Conservation (phyloP, 2,888 invertebrate species). For the Amiota mariae region DNA sequence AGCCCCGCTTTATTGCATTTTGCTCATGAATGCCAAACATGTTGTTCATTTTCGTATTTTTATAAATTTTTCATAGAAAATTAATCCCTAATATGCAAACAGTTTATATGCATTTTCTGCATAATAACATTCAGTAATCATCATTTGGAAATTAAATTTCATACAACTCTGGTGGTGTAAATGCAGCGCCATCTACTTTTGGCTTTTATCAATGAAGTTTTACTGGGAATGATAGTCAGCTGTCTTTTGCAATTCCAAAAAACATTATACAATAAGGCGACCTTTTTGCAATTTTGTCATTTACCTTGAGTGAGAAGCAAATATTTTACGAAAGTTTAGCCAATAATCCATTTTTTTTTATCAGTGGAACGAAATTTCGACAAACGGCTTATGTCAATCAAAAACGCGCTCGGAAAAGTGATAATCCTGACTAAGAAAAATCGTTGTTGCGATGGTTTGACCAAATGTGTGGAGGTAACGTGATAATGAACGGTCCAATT, state of each 20-base stretch:
- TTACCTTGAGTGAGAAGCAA: no score
- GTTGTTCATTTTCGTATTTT: no score
- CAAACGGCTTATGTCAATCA: conserved; percentile 7
- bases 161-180: background rate
- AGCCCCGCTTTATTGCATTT: no score
- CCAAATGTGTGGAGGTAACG: no score
- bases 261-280: background rate
- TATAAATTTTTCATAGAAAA: background rate
- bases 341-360: background rate
- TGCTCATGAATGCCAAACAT: no score
- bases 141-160: conserved; percentile 13
- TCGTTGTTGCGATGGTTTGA: no score
- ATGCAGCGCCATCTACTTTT: background rate
- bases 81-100: background rate
- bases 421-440: background rate
- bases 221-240: background rate
- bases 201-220: background rate
- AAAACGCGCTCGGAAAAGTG: conserved; percentile 11
- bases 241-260: background rate
- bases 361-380: conserved; percentile 13
- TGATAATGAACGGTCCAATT: background rate
- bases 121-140: background rate
- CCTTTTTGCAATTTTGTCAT: background rate
- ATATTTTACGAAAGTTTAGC: background rate
- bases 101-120: background rate